These are phyloP conservation scores for Abramis brama DNA, from an alignment of 2,113 vertebrate species.

Conservation along the genomic window DNA sequence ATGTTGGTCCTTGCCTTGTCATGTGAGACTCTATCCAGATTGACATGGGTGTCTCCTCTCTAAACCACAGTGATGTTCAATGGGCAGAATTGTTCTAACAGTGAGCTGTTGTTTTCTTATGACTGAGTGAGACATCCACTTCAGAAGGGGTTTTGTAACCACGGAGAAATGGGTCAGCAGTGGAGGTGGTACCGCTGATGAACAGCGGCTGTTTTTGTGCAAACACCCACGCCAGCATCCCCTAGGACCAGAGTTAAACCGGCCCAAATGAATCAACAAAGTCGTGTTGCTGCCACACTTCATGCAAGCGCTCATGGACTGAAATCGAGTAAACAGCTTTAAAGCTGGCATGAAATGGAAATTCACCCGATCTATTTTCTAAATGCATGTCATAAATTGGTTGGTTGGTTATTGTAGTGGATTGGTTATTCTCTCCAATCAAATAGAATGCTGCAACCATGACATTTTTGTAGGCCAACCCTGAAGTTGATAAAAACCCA, in stretches of 20 bases:
- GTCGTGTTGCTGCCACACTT: background rate
- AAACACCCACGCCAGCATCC: constrained; percentile 1
- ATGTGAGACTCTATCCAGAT: background rate
- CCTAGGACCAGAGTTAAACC: background rate
- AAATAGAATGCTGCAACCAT: too few relatives aligned
- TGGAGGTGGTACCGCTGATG: constrained; percentile 32
- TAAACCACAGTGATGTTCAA: constrained; percentile 5
- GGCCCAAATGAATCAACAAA: constrained; percentile 35
- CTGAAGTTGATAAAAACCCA: too few relatives aligned
- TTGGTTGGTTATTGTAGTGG: background rate
- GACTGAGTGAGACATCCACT: background rate
- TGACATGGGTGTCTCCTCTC: background rate
- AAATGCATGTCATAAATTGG: background rate
- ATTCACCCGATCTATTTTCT: background rate
- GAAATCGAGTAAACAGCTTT: background rate
- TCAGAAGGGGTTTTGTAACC: constrained; percentile 15
- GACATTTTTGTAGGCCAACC: too few relatives aligned
- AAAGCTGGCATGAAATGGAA: background rate
- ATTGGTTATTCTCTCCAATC: background rate
- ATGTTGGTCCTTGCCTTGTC: constrained; percentile 3
- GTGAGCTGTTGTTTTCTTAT: constrained; percentile 8
- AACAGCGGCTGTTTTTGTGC: constrained; percentile 14
- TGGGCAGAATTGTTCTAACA: background rate
- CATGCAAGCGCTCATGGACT: background rate
- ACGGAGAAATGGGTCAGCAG: constrained; percentile 1